Evolutionary conservation across 2,113 vertebrate species (phyloP).

Genomic region (Nyctereutes procyonoides): DNA sequence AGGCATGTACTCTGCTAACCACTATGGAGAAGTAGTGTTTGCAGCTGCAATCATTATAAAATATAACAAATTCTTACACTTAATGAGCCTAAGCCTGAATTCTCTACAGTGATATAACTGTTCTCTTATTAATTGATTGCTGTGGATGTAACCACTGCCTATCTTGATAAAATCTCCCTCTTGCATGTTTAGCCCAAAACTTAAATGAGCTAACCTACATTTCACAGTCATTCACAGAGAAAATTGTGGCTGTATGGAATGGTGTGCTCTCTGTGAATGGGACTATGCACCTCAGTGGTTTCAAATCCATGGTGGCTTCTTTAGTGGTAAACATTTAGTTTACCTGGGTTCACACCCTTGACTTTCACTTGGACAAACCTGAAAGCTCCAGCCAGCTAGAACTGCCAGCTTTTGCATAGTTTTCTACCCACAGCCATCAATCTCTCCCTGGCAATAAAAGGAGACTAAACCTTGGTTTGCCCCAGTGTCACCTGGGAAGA

Average conservation of each 20-base stretch:
- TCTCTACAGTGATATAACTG: conserved; percentile 45
- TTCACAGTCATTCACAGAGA: conserved; percentile 45
- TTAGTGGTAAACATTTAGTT: conserved; percentile 65
- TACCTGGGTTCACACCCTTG: conserved; percentile 70
- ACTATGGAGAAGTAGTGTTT: neutral
- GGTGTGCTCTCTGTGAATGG: neutral
- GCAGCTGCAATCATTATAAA: conserved; percentile 44
- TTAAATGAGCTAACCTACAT: conserved; percentile 21
- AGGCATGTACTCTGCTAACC: conserved; percentile 43
- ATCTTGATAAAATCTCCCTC: conserved; percentile 5
- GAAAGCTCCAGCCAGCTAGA: conserved; percentile 62
- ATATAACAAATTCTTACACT: conserved; percentile 54
- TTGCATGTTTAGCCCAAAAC: conserved; percentile 17
- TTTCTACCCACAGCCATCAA: conserved; percentile 77
- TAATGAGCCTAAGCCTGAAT: neutral
- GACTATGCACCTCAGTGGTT: conserved; percentile 7
- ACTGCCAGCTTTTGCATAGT: conserved; percentile 73
- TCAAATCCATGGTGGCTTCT: conserved; percentile 59
- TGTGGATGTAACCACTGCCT: neutral
- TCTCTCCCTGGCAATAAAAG: conserved; percentile 73
- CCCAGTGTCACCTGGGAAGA: conserved; percentile 71
- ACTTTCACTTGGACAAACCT: conserved; percentile 76
- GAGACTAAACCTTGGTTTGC: conserved; percentile 74
- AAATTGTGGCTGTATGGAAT: conserved; percentile 11
- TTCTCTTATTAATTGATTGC: conserved; percentile 18